Conservation (phyloP, 2,888 invertebrate genomes). For the Heliconius ismenius region DNA sequence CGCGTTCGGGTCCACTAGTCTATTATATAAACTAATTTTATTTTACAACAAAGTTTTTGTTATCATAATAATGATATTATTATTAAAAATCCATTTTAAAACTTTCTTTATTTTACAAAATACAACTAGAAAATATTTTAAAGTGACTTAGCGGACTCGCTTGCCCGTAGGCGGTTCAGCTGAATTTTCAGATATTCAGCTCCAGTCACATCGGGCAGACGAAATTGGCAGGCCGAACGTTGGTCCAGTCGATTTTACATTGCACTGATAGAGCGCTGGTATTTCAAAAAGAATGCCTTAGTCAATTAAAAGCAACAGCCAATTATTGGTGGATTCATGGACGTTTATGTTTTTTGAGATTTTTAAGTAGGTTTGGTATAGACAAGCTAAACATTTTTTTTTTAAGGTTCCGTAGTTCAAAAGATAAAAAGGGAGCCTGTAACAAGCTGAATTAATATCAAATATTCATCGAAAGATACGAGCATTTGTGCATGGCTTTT, state of each 20-base stretch:
- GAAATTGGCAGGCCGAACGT: constrained; percentile 31
- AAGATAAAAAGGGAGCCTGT: no score
- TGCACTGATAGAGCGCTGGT: constrained; percentile 30
- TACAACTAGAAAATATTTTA: background rate
- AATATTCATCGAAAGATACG: no score
- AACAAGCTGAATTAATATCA: no score
- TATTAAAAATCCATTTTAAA: background rate
- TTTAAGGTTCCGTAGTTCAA: no score
- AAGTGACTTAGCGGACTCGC: background rate
- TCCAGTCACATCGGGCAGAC: constrained; percentile 11
- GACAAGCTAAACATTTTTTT: background rate
- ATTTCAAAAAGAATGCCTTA: constrained; percentile 28
- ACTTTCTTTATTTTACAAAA: background rate
- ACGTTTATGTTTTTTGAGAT: constrained; percentile 4
- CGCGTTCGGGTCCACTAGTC: no score
- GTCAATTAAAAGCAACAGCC: constrained; percentile 19
- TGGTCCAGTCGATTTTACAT: constrained; percentile 21
- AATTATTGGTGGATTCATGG: constrained; percentile 11
- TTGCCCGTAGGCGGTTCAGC: background rate
- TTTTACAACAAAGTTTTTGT: background rate
- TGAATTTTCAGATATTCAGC: constrained; percentile 21
- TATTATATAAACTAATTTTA: background rate
- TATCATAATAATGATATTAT: background rate
- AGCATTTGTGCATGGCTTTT: no score
- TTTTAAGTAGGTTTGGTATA: background rate